These are phyloP conservation scores for Nannoperca australis DNA, from an alignment of 2,797 vertebrate genomes.

Conservation along the genomic window DNA sequence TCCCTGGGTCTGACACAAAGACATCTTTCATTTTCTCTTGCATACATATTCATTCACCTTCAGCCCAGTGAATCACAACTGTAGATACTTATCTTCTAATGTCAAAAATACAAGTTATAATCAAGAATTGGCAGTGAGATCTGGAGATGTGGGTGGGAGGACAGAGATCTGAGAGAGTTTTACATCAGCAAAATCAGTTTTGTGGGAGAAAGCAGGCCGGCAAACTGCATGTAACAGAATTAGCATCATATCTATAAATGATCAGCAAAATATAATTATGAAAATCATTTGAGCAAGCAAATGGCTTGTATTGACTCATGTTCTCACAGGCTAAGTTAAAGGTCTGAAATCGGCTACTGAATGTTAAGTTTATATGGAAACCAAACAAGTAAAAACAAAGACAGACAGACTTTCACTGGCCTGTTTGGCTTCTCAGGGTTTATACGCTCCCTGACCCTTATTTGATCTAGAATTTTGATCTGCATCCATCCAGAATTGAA, in stretches of 20 bases:
- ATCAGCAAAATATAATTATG: neutral
- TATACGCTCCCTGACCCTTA: constrained; percentile 32
- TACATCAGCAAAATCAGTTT: constrained; percentile 29
- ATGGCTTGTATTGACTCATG: constrained; percentile 14
- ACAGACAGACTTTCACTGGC: constrained; percentile 15
- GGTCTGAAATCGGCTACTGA: constrained; percentile 8
- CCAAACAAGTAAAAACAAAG: constrained; percentile 16
- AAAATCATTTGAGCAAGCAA: constrained; percentile 9
- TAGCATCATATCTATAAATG: constrained; percentile 1
- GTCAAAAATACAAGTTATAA: constrained; percentile 38
- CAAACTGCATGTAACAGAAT: neutral
- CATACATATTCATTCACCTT: constrained; percentile 35
- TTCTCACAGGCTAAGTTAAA: constrained; percentile 9
- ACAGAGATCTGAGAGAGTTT: constrained; percentile 40
- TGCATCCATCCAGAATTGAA: constrained; percentile 70
- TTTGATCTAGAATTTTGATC: constrained; percentile 68
- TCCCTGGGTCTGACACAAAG: constrained; percentile 46
- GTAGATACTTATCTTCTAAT: constrained; percentile 24
- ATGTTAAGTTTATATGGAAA: constrained; percentile 21
- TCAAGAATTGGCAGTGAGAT: constrained; percentile 37
- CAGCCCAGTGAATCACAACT: constrained; percentile 9
- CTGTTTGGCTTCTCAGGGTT: constrained; percentile 32
- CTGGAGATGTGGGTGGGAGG: constrained; percentile 27
- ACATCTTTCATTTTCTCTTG: constrained; percentile 34
- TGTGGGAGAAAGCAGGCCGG: constrained; percentile 2